Base-by-base conservation (phyloP, 2,797 vertebrate genomes). In the Anguilla anguilla region DNA sequence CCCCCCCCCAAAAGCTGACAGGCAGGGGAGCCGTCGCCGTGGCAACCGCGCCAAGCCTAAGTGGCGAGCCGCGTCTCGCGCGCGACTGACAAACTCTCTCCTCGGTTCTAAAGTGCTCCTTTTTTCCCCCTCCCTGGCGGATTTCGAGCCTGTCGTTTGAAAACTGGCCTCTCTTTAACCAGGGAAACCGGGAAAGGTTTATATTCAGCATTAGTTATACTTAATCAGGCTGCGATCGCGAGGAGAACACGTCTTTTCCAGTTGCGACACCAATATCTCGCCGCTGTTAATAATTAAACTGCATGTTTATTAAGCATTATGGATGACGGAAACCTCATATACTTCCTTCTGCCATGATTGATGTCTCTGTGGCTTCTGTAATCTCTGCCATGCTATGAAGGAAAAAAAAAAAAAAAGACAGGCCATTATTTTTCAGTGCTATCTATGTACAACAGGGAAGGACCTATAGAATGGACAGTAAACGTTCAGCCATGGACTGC, bases 41-140 rank as follows among this genome's bases (percentile, higher is more conserved):
- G 86, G 91, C 90, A 92, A 92, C 94, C 93, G 90, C 81, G 87
- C 91, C 90, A 87, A 89, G 46, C 90, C 92, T 88, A 90, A 88
- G 86, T 82, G 90, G 90, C 43, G 72, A 90, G 90, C 91, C 89
- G 90, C 91, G 89, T 84, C 89, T 72, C 57, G 81, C 57, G 81
- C 25, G 31, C 3, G 51, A 90, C 74, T 88, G 87, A 87, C 89
- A 89, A 2, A 49, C 55, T 85, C 87, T n/a, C 11, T 35, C 35
- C 7, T 84, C 11, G 25, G 86, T 51, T 61, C 84, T 35, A 85
- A 87, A 82, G 59, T 77, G 51, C 84, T 28, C 61, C 6, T 87
- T 86, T 74, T 87, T 11, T 39, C 0, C 39, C 39, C 39, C 39
- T 43, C 83, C 46, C 55, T 4, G 72, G 22, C 64, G 86, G 81